These are phyloP conservation scores for Ceuthmochares aereus DNA, from an alignment of 2,113 vertebrate genomes.

Conservation along the genomic window DNA sequence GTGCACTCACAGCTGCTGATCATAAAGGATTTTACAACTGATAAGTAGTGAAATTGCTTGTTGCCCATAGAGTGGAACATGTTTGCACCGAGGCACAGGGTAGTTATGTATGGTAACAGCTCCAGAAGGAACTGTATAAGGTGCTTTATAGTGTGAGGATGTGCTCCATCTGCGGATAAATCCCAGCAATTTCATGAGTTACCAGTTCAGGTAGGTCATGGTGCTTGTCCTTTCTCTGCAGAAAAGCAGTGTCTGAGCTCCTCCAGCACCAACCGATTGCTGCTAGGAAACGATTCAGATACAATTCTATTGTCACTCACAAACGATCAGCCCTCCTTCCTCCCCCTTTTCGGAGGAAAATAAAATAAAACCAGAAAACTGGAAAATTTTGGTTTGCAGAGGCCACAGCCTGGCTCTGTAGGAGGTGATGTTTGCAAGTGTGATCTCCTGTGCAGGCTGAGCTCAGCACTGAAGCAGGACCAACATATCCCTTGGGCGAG, in stretches of 20 bases:
- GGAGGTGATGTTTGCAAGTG: neutral
- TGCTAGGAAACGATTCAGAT: neutral
- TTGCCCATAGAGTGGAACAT: rapidly evolving
- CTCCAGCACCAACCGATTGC: neutral
- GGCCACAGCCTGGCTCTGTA: neutral
- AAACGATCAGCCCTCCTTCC: too few species aligned
- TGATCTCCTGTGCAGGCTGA: neutral
- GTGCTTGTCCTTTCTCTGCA: neutral
- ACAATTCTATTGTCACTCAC: neutral
- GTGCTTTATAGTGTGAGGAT: neutral
- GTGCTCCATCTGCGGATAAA: neutral
- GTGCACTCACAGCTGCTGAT: rapidly evolving
- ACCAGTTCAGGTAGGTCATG: neutral
- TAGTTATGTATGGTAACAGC: rapidly evolving
- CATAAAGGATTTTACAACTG: neutral
- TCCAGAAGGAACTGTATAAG: neutral
- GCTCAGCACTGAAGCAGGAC: neutral
- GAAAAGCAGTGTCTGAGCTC: neutral
- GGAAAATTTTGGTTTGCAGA: neutral
- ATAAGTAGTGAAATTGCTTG: neutral
- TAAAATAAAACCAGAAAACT: neutral
- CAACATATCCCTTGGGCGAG: neutral
- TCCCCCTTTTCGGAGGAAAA: neutral
- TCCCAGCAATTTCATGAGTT: neutral
- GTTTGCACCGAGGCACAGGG: neutral